A percentile compares a stretch with the other conserved stretches of the same genome.
These are phyloP conservation scores for Holacanthella duospinosa DNA, from an alignment of 2,888 invertebrate species.

Conservation along the genomic window DNA sequence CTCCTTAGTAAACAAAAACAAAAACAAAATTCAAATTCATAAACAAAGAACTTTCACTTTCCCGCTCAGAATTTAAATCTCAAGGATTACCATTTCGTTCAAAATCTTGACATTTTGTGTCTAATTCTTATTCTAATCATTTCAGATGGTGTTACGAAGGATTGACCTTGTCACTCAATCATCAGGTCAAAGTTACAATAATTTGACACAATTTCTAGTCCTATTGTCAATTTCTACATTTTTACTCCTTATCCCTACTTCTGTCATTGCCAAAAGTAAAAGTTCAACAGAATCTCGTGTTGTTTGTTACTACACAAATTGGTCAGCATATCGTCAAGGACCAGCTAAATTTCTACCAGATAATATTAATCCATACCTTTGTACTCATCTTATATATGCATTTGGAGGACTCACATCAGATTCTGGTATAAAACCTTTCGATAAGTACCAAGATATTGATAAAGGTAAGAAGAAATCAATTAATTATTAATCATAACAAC, in stretches of 20 bases:
- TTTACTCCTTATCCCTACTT: neutral
- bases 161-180: too few relatives aligned
- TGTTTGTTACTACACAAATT: constrained; percentile 87
- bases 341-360: constrained; percentile 83
- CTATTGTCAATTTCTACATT: neutral
- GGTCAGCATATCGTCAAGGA: constrained; percentile 84
- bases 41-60: too few relatives aligned
- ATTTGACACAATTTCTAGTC: neutral
- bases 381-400: constrained; percentile 85
- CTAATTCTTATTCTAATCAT: too few relatives aligned
- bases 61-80: too few relatives aligned
- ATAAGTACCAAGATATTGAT: constrained; percentile 90
- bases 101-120: too few relatives aligned
- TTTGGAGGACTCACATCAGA: constrained; percentile 87
- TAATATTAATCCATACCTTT: constrained; percentile 87
- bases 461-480: constrained; percentile 61
- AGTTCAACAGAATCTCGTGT: constrained; percentile 57
- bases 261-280: neutral
- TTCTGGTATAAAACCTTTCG: constrained; percentile 80
- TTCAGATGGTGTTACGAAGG: too few relatives aligned
- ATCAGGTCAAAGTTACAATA: too few relatives aligned
- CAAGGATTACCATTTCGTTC: too few relatives aligned
- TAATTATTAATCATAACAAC: neutral
- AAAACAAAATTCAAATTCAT: too few relatives aligned
- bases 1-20: too few relatives aligned